Evolutionary conservation across 2,888 invertebrate genomes (phyloP), one percentile per base, ranked within the genome.

Genomic region (Eudemis profundana): DNA sequence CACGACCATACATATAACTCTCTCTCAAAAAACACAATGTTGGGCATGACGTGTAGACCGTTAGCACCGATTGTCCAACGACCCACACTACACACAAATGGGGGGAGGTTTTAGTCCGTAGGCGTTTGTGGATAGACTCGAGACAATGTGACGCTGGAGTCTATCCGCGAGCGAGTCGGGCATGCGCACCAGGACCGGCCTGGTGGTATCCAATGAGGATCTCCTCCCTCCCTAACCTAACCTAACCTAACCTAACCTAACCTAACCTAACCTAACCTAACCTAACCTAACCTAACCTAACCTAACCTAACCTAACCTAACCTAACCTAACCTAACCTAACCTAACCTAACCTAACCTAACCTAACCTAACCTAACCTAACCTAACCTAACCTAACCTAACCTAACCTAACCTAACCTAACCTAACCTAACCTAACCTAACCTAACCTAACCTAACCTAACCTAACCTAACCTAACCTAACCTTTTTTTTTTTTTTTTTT

Each of bases 211-310:
- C n/a, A n/a, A n/a, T n/a, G n/a, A n/a, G n/a, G n/a, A n/a, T n/a
- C n/a, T n/a, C n/a, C n/a, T n/a, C n/a, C n/a, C n/a, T n/a, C n/a
- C 67, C 67, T 66, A 67, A 67, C 66, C 66, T 63, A 67, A 63
- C 67, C 65, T 62, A 62, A 63, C 63, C 66, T 63, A 69, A 65
- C 65, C 67, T 67, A 67, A 67, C 65, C 65, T 65, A 65, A 64
- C 65, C 69, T 66, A 66, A 69, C 68, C 68, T 69, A 69, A 69
- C 69, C 69, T 69, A 69, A 69, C 69, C 69, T 67, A 69, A 69
- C 69, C 69, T 69, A 69, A 69, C 69, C 69, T 69, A 69, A 69
- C 69, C 69, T 69, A 69, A 69, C 69, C 69, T 67, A 67, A 65
- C 54, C 66, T 61, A 61, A 61, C 66, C 66, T 66, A 66, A 66